phyloP scores from a whole-genome alignment of 2,113 vertebrate species.

The Lamprotornis superbus region DNA sequence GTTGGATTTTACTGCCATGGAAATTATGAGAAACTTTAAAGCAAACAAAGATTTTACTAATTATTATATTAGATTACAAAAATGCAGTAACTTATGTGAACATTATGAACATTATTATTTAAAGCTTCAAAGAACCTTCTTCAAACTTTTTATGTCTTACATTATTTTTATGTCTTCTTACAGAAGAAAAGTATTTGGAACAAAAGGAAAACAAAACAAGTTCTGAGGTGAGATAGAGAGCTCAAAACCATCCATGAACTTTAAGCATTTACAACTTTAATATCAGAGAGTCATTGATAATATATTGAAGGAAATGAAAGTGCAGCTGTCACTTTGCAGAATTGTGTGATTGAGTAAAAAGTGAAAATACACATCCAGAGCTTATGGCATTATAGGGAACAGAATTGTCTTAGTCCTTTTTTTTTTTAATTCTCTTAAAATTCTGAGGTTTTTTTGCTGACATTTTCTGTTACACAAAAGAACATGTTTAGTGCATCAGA shows the following conservation, averaged over 20 bases:
- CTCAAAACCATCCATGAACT: background rate
- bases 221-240: background rate
- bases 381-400: background rate
- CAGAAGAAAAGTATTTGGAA: background rate
- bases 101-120: background rate
- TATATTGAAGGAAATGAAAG: background rate
- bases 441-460: rapidly evolving
- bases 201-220: background rate
- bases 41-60: background rate
- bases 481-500: background rate
- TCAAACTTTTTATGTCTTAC: background rate
- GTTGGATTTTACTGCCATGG: background rate
- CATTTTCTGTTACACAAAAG: background rate
- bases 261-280: background rate
- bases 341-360: background rate
- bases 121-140: background rate
- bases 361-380: background rate
- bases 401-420: rapidly evolving
- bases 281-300: background rate
- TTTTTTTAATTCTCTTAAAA: background rate
- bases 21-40: constrained; percentile 3
- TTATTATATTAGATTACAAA: background rate
- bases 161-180: background rate
- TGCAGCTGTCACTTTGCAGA: background rate
- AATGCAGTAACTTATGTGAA: background rate